Percentiles rank a stretch among this genome's conserved stretches.
phyloP scores from a whole-genome alignment of 1,140 invertebrate species.

The Drosophila serrata region DNA sequence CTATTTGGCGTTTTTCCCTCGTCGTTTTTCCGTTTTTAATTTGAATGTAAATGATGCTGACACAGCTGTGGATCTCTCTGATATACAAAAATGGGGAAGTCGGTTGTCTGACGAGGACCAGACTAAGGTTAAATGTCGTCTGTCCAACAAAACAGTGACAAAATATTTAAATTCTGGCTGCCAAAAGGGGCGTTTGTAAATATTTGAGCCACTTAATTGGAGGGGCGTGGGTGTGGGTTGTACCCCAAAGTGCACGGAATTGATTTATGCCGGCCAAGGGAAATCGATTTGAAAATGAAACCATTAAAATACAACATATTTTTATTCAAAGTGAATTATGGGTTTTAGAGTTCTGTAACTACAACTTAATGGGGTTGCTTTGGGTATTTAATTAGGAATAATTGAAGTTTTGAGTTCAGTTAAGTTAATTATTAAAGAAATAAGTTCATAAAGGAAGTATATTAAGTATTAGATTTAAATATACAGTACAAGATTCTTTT shows the following conservation, averaged over 20 bases:
- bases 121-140: conserved; percentile 75
- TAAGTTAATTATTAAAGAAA: background rate
- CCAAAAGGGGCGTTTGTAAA: conserved; percentile 71
- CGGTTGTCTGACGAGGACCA: conserved; percentile 42
- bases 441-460: background rate
- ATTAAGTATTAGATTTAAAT: no score
- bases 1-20: conserved; percentile 60
- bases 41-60: conserved; percentile 82
- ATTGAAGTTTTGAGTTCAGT: background rate
- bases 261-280: conserved; percentile 66
- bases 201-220: conserved; percentile 82
- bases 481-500: background rate
- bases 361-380: background rate
- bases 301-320: conserved; percentile 36
- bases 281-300: conserved; percentile 54
- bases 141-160: conserved; percentile 78
- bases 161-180: conserved; percentile 75
- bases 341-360: background rate
- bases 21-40: conserved; percentile 74
- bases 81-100: conserved; percentile 12
- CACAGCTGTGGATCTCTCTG: conserved; percentile 51
- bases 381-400: background rate
- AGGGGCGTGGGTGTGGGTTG: conserved; percentile 46
- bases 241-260: conserved; percentile 24
- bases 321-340: conserved; percentile 40